Evolutionary conservation across 2,888 invertebrate species (phyloP).

Genomic region (Acleris holmiana): DNA sequence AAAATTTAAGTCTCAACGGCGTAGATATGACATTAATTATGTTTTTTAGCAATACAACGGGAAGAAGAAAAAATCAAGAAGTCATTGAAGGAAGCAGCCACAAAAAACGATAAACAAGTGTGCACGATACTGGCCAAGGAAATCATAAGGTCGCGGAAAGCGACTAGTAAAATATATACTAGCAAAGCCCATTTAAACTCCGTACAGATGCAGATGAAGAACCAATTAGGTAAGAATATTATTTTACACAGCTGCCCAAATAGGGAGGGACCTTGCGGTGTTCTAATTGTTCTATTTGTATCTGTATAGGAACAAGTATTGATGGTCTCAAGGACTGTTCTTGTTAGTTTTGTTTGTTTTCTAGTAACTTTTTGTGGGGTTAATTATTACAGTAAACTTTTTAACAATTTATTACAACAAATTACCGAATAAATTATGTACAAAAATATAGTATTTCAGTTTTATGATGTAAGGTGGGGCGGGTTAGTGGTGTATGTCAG

Average conservation of each 20-base stretch:
- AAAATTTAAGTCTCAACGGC: not conserved
- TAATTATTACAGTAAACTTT: too few relatives aligned
- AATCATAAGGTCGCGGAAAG: conserved; percentile 93
- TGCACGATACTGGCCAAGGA: conserved; percentile 97
- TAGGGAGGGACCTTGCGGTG: too few relatives aligned
- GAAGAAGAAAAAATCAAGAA: conserved; percentile 98
- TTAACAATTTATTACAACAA: too few relatives aligned
- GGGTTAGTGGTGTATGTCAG: too few relatives aligned
- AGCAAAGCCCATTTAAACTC: conserved; percentile 99
- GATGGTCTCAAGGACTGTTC: too few relatives aligned
- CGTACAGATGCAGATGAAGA: conserved; percentile 98
- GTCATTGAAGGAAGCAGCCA: conserved; percentile 97
- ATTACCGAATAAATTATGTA: too few relatives aligned
- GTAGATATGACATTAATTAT: conserved; percentile 15
- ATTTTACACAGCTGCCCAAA: not conserved
- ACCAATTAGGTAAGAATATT: conserved; percentile 91
- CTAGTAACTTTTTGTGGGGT: too few relatives aligned
- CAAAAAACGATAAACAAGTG: conserved; percentile 96
- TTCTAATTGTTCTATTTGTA: too few relatives aligned
- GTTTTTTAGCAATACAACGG: conserved; percentile 91
- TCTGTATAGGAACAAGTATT: too few relatives aligned
- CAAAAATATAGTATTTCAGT: too few relatives aligned
- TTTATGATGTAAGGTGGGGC: too few relatives aligned
- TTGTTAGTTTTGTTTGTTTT: too few relatives aligned
- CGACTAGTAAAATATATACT: conserved; percentile 95